Percentiles rank a stretch among this genome's conserved stretches.
These are phyloP conservation scores for Mormyrops attenuatus DNA, from an alignment of 2,797 vertebrate genomes.

Conservation along the genomic window DNA sequence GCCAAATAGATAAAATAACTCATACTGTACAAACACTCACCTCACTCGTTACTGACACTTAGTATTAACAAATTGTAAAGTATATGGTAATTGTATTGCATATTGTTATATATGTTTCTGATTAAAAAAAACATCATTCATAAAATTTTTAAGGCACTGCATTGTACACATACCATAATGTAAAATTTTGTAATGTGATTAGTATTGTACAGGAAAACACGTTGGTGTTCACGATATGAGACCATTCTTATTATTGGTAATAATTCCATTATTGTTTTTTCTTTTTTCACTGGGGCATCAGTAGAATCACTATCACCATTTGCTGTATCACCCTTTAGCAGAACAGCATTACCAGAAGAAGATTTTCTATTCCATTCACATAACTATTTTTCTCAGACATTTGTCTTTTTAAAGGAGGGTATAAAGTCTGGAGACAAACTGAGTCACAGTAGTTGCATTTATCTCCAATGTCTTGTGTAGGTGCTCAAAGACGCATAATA, in stretches of 20 bases:
- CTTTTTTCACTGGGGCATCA: background rate
- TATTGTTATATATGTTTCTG: conserved; percentile 14
- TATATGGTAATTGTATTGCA: conserved; percentile 12
- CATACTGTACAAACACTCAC: background rate
- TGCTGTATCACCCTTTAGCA: background rate
- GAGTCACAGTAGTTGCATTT: background rate
- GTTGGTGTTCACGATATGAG: background rate
- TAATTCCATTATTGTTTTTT: background rate
- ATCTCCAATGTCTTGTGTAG: background rate
- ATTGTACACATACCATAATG: conserved; percentile 11
- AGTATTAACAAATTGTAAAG: conserved; percentile 14
- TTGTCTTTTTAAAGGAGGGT: background rate
- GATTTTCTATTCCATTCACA: background rate
- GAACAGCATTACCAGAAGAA: background rate
- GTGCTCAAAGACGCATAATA: background rate
- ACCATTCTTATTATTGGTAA: background rate
- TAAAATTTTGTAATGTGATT: background rate
- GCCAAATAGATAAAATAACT: conserved; percentile 7
- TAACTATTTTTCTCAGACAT: background rate
- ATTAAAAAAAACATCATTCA: background rate
- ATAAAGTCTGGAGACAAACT: background rate
- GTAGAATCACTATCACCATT: background rate
- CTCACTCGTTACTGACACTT: background rate
- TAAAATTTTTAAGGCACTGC: conserved; percentile 22
- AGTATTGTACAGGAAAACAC: background rate